Evolutionary conservation across 2,113 vertebrate species (phyloP).

Genomic region (Tragelaphus buxtoni): DNA sequence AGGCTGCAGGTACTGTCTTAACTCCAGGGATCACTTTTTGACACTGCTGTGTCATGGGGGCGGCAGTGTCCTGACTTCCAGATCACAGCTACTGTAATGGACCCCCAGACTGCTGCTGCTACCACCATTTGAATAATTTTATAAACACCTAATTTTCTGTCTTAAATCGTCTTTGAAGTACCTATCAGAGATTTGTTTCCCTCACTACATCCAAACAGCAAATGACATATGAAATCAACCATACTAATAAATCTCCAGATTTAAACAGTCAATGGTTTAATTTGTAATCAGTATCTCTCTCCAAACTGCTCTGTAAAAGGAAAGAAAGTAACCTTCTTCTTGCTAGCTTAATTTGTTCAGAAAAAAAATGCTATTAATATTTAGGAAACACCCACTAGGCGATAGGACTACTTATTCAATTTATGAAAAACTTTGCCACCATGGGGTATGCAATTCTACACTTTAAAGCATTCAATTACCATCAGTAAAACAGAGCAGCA

Average conservation of each 20-base stretch:
- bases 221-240: background rate
- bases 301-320: background rate
- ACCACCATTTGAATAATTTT: background rate
- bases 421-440: slow-evolving; percentile 44
- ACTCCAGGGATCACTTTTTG: background rate
- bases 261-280: background rate
- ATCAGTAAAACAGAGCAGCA: slow-evolving; percentile 34
- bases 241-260: background rate
- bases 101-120: background rate
- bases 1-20: background rate
- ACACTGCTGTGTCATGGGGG: background rate
- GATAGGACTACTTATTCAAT: background rate
- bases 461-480: slow-evolving; percentile 1
- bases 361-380: slow-evolving; percentile 47
- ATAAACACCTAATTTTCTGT: background rate
- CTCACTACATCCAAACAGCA: background rate
- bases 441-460: background rate
- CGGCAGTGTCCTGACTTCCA: background rate
- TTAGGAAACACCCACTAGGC: slow-evolving; percentile 45
- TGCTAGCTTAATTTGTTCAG: slow-evolving; percentile 29
- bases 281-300: background rate
- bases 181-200: background rate
- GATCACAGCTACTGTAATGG: background rate
- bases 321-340: slow-evolving; percentile 16
- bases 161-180: background rate